A percentile compares a stretch with the other conserved stretches of the same genome.
phyloP scores from a whole-genome alignment of 2,888 invertebrate genomes.

The Trachelus troglodyta region DNA sequence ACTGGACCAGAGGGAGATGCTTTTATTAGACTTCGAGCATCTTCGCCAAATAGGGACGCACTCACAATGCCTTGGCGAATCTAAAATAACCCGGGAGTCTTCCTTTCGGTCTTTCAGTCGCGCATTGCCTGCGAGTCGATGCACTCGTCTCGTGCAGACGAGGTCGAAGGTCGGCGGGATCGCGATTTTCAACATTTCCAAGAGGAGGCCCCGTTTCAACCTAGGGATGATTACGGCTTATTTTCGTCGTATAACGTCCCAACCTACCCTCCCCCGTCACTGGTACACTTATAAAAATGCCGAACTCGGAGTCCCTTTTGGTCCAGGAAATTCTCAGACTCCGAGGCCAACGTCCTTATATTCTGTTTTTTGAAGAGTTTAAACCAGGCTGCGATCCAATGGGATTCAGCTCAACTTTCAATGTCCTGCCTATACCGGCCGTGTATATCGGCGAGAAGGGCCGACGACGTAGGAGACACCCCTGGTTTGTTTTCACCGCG shows the following conservation, averaged over 20 bases:
- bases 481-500: neutral
- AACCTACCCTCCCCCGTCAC: neutral
- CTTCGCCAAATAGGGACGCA: constrained; percentile 56
- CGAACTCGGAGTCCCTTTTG: neutral
- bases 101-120: constrained; percentile 21
- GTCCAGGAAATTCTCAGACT: constrained; percentile 7
- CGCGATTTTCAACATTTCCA: constrained; percentile 27
- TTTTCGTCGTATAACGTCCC: neutral
- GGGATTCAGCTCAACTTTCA: neutral
- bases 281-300: neutral
- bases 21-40: constrained; percentile 55
- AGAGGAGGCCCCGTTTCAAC: constrained; percentile 6
- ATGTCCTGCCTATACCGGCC: neutral
- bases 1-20: constrained; percentile 32
- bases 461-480: neutral
- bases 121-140: constrained; percentile 31
- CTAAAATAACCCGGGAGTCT: constrained; percentile 30
- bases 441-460: neutral
- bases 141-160: constrained; percentile 16
- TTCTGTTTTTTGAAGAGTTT: neutral
- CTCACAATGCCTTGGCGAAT: constrained; percentile 44
- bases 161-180: constrained; percentile 21
- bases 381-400: neutral
- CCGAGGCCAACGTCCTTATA: neutral
- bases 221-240: neutral